A percentile compares a stretch with the other conserved stretches of the same genome.
Conservation (phyloP, 2,797 vertebrate genomes). For the Silurus aristotelis region DNA sequence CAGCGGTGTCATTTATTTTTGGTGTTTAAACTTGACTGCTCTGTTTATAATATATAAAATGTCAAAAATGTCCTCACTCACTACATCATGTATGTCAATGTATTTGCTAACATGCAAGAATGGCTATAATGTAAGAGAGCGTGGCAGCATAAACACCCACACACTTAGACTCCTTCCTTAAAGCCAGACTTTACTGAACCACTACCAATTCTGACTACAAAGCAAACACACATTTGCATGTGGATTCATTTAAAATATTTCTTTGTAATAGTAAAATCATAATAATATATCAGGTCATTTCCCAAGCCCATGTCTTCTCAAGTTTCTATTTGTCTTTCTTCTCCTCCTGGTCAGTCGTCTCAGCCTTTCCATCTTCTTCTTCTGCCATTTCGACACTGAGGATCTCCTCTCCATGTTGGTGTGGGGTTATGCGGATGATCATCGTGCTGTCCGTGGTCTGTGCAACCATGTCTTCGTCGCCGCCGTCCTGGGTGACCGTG, state of each 20-base stretch:
- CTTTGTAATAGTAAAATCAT: not conserved
- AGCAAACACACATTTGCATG: not conserved
- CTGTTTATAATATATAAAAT: no score
- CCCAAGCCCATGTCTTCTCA: not conserved
- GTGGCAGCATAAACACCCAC: not conserved
- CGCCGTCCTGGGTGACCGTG: not conserved
- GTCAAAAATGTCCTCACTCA: no score
- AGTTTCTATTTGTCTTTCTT: constrained; percentile 16
- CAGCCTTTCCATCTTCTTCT: not conserved
- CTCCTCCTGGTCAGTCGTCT: constrained; percentile 35
- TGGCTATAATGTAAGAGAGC: not conserved
- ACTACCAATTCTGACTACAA: not conserved
- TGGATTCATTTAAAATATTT: not conserved
- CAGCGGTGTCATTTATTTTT: no score
- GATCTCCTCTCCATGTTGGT: constrained; percentile 71
- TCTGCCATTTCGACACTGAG: constrained; percentile 73
- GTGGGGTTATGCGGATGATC: constrained; percentile 73
- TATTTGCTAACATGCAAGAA: not conserved
- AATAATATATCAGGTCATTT: not conserved
- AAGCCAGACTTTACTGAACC: constrained; percentile 10
- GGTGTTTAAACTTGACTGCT: no score
- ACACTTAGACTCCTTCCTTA: not conserved
- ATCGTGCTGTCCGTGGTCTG: constrained; percentile 72
- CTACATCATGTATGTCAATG: not conserved
- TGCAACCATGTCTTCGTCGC: constrained; percentile 48